Evolutionary conservation across 53 echinoderm and acorn worm species (phyloP), one percentile per base, ranked within the genome.

Genomic region (Crossaster papposus): DNA sequence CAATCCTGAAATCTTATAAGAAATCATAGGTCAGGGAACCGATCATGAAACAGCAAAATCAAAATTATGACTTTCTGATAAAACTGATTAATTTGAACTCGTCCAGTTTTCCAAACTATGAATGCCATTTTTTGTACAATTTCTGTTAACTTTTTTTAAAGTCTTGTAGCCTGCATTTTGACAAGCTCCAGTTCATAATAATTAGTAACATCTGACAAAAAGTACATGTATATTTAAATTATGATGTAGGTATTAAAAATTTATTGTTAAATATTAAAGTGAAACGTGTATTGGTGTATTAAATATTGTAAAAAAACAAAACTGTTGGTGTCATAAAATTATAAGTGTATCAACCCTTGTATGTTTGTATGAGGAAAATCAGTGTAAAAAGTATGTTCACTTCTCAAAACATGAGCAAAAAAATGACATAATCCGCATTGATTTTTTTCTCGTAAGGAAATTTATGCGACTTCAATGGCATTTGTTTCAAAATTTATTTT

Each of bases 211-310:
- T 84, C 72, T 84, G 51, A 52, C 30, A 44, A 38, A 72, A 72
- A 72, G 72, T 84, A 84, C 72, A 22, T 84, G 84, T 84, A 84
- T 84, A 84, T 84, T 84, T 84, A 84, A 84, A 84, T 72, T 84
- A 84, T 84, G 84, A 84, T 84, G 84, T 84, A 84, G 84, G 84
- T 84, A 72, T 72, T 18, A 44, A 44, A 54, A 83, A 72, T 84
- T 84, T 71, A 72, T 84, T 72, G 53, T 51, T 72, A 84, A 64
- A 82, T 71, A 72, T 71, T 51, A 68, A 84, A 71, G 18, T 17
- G 17, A 35, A 74, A 20, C 75, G 26, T 70, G 71, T 84, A 84
- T 84, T 72, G 84, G 84, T 84, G 84, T 84, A 84, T 55, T 10
- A 58, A 81, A 68, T 78, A 78, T 78, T 78, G 78, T 78, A 51